Evolutionary conservation across 2,113 vertebrate species (phyloP).

Genomic region (Paradoxurus hermaphroditus): DNA sequence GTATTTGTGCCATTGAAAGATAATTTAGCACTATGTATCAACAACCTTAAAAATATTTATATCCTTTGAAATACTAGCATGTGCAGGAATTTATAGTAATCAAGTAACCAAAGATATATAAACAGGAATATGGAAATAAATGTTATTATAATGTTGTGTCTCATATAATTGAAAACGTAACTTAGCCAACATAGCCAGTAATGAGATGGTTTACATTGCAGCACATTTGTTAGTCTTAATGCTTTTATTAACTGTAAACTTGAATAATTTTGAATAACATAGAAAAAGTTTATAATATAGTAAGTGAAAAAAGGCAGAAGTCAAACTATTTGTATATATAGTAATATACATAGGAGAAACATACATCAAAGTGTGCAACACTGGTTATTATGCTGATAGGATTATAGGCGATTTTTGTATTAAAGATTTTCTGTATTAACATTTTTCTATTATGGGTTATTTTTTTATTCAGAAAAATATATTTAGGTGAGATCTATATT

Average conservation of each 20-base stretch:
- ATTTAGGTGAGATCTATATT: not conserved
- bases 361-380: not conserved
- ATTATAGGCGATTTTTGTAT: not conserved
- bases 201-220: not conserved
- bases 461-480: constrained; percentile 19
- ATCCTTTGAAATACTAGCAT: not conserved
- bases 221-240: not conserved
- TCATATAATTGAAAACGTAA: not conserved
- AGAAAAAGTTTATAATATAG: not conserved
- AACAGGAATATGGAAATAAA: not conserved
- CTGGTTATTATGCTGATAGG: not conserved
- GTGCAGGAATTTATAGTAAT: not conserved
- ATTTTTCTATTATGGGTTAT: not conserved
- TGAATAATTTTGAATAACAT: constrained; percentile 22
- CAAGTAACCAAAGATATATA: not conserved
- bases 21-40: not conserved
- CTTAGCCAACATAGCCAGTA: not conserved
- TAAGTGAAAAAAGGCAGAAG: not conserved
- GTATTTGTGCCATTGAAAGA: constrained; percentile 7
- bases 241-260: not conserved
- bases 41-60: constrained; percentile 21
- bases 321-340: not conserved
- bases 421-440: not conserved
- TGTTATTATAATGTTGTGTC: not conserved
- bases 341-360: not conserved